Percentiles rank a stretch among this genome's conserved stretches.
phyloP scores from a whole-genome alignment of 2,797 vertebrate species.

The Myotis vivesi region DNA sequence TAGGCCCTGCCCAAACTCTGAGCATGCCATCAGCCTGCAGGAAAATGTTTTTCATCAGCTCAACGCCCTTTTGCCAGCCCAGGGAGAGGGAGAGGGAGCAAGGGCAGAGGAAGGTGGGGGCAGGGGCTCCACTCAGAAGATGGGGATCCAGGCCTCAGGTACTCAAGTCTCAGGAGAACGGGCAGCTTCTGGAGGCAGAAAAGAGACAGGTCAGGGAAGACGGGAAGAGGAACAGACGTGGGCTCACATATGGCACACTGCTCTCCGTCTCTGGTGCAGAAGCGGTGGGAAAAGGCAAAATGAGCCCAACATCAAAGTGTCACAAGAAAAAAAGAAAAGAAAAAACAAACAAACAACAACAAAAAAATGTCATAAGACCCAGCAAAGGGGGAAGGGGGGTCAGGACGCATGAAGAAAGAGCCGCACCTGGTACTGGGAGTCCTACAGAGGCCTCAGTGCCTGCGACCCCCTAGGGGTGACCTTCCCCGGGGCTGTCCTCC shows the following conservation, averaged over 20 bases:
- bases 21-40: not conserved
- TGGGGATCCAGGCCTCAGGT: not conserved
- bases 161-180: not conserved
- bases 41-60: constrained; percentile 57
- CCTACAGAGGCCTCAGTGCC: not conserved
- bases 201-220: not conserved
- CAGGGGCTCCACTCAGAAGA: not conserved
- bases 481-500: not conserved
- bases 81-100: not conserved
- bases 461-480: not conserved
- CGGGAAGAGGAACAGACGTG: not conserved
- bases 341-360: no score
- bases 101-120: no score
- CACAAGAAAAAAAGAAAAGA: not conserved
- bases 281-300: not conserved
- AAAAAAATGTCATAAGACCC: not conserved
- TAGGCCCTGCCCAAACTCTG: constrained; percentile 27
- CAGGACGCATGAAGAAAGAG: not conserved
- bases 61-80: not conserved
- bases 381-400: not conserved
- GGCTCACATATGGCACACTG: not conserved
- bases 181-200: not conserved
- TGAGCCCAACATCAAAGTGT: not conserved
- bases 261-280: not conserved
- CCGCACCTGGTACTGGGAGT: not conserved